These are phyloP conservation scores for Priocnemis perturbator DNA, from an alignment of 2,888 invertebrate genomes.

Conservation along the genomic window DNA sequence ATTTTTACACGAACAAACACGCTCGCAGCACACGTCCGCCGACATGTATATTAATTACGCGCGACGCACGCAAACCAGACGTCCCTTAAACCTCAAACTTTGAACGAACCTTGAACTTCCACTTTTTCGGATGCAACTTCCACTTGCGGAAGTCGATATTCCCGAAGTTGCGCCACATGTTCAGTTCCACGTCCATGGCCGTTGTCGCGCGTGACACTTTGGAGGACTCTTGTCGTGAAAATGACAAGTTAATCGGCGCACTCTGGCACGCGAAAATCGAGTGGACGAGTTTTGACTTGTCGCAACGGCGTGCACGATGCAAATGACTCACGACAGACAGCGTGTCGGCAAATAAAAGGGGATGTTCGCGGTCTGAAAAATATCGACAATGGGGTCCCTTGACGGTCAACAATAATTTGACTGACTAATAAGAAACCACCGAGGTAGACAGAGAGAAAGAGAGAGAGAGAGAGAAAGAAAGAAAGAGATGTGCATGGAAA, in stretches of 20 bases:
- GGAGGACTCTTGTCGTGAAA: no score
- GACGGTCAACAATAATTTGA: neutral
- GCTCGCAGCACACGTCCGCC: no score
- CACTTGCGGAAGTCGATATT: slow-evolving; percentile 57
- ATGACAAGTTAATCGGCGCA: no score
- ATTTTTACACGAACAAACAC: no score
- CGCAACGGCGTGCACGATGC: neutral
- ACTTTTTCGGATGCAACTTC: slow-evolving; percentile 60
- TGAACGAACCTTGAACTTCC: slow-evolving; percentile 46
- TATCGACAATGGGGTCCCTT: slow-evolving; percentile 3
- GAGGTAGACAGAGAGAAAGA: neutral
- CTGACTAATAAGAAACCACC: neutral
- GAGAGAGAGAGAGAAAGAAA: no score
- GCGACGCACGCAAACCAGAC: no score
- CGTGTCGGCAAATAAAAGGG: neutral
- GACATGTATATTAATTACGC: no score
- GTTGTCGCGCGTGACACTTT: neutral
- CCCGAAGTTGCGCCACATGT: slow-evolving; percentile 60
- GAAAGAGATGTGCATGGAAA: neutral
- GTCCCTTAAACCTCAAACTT: no score
- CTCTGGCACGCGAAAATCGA: slow-evolving; percentile 1
- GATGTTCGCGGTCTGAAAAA: slow-evolving; percentile 7
- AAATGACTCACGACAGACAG: slow-evolving; percentile 4
- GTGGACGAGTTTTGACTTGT: neutral
- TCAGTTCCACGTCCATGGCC: slow-evolving; percentile 56